Base-by-base conservation (phyloP, 2,797 vertebrate genomes). In the Artibeus jamaicensis region DNA sequence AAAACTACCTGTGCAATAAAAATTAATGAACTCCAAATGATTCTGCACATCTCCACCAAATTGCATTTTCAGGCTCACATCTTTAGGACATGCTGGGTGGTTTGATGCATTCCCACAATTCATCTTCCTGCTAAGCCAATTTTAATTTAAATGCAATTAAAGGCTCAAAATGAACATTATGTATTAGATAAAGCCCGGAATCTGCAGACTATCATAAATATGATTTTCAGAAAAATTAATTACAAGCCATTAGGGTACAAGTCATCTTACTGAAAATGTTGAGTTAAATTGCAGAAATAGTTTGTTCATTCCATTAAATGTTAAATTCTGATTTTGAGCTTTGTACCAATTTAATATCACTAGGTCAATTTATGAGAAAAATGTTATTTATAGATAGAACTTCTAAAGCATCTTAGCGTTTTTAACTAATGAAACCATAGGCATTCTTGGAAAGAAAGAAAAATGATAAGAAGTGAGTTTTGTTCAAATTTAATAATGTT, bases 131-230 rank as follows among this genome's bases (percentile, higher is more conserved):
- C 99, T 98, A 99, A 99, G 99, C 98, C 99, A 98, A 99, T 99
- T 99, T 99, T 99, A 99, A 99, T 99, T 99, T 99, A 99, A 99
- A 99, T 98, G 99, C 99, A 99, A 99, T 99, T 99, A 99, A 99
- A 99, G 99, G 98, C 98, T 98, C 98, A 99, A 99, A 99, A 99
- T 99, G 99, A 99, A 99, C 99, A 99, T 99, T 99, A 99, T 99
- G 99, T 99, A 99, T 99, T 99, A 99, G 99, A 99, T 99, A 98
- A 99, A 99, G 99, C 98, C 98, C 98, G 39, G 97, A 99, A 99
- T 99, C 98, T 98, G 98, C 98, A 98, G 98, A 98, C 98, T 99
- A 98, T 99, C 99, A 99, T 99, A 99, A 99, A 99, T 99, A 99
- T 98, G 98, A 98, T 98, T 99, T 99, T 99, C 98, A 97, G 98